Evolutionary conservation across 2,113 vertebrate genomes (phyloP), one percentile per base, ranked within the genome.

Genomic region (Erythrolamprus reginae): DNA sequence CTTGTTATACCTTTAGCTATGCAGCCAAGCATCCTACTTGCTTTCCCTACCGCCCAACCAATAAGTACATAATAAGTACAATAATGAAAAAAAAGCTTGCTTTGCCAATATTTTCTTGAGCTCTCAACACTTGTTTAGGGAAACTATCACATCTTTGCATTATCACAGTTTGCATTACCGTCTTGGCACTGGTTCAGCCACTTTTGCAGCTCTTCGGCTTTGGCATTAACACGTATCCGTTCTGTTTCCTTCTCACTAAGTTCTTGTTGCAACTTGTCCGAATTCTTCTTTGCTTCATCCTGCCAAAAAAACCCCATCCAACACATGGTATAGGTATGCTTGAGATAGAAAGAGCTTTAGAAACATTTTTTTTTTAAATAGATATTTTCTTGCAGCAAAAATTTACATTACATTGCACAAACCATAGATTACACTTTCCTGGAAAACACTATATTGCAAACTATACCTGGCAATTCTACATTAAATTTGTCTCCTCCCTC

Each of bases 251-350:
- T 89, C 0, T 33, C 61, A 5, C 82, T 89, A 15, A 97, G 93
- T 61, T 91, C 90, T 87, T 95, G 93, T 87, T 95, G 93, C 89
- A 96, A 93, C 70, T 94, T 94, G 92, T 90, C 53, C 15, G 91
- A 90, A 92, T 95, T 96, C 77, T 94, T 96, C 42, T 10, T 94
- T 1, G 95, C 87, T n/a, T 95, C 90, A 70, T 95, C 95, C 97
- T 97, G 92, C 28, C 91, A 94, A 65, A 77, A 91, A 61, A n/a
- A 0, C 10, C 26, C 26, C n/a, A 1, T 2, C 28, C 0, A 86
- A 12, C 15, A 3, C 10, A 58, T 70, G 93, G 4, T n/a, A 52
- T n/a, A 70, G 65, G 12, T 65, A 93, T 42, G 82, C 28, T 38
- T 55, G 7, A 51, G 45, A 51, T 19, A 58, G 12, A 2, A 23